Percentiles rank a stretch among this genome's conserved stretches.
Evolutionary conservation across 2,113 vertebrate species (phyloP).

Genomic region (Alexandromys fortis): DNA sequence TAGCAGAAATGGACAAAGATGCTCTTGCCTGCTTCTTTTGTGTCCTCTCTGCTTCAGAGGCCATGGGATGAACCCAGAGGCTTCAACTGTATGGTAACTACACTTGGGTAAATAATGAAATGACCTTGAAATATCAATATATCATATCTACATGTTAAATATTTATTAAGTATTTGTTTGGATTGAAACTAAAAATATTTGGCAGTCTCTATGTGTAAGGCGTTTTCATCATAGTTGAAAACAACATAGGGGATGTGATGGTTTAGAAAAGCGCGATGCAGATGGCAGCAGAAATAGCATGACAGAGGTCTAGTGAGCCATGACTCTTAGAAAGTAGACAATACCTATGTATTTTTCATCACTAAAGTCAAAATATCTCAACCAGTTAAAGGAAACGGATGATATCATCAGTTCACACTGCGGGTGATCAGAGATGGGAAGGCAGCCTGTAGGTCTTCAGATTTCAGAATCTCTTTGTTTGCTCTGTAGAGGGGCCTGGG

Average conservation of each 20-base stretch:
- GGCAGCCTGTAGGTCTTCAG: not conserved
- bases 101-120: not conserved
- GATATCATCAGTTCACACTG: not conserved
- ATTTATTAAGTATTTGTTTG: conserved; percentile 17
- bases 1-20: not conserved
- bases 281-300: not conserved
- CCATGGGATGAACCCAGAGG: not conserved
- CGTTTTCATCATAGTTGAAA: not conserved
- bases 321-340: not conserved
- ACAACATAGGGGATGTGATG: not conserved
- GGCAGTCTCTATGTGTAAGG: not conserved
- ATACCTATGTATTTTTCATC: not conserved
- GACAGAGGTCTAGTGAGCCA: not conserved
- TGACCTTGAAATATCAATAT: conserved; percentile 36
- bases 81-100: not conserved
- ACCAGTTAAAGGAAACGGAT: not conserved
- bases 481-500: not conserved
- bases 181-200: not conserved
- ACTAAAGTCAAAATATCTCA: not conserved
- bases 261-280: not conserved
- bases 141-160: not conserved
- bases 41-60: not conserved
- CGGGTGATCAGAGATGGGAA: accelerated
- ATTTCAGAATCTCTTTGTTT: not conserved
- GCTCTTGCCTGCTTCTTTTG: not conserved